Conservation (phyloP, 2,888 invertebrate species). For the Meiosimyza platycephala region DNA sequence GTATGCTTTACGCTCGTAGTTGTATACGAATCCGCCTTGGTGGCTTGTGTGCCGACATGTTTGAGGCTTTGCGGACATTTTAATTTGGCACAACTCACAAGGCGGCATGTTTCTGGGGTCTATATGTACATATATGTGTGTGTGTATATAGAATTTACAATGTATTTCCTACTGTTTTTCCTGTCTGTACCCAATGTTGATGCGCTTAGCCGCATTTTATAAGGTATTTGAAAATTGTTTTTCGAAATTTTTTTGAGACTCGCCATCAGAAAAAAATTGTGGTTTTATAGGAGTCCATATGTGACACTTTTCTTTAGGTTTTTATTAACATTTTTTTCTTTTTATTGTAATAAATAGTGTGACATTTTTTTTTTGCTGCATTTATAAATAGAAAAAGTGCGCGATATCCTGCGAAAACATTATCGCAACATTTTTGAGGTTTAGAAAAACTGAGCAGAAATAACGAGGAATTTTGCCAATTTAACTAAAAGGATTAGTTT, state of each 20-base stretch:
- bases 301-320: too few relatives aligned
- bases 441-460: too few relatives aligned
- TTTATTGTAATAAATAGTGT: too few relatives aligned
- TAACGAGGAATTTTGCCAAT: too few relatives aligned
- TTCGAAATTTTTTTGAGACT: constrained; percentile 4
- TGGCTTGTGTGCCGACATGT: constrained; percentile 41
- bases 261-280: background rate
- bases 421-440: too few relatives aligned
- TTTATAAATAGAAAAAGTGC: too few relatives aligned
- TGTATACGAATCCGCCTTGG: constrained; percentile 15
- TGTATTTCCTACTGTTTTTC: background rate
- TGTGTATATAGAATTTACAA: background rate
- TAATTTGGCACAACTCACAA: constrained; percentile 38
- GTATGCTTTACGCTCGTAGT: background rate
- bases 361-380: too few relatives aligned
- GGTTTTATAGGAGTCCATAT: too few relatives aligned
- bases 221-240: constrained; percentile 16
- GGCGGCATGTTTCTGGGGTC: background rate
- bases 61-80: constrained; percentile 44
- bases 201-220: constrained; percentile 23
- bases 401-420: too few relatives aligned
- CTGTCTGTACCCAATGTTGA: background rate
- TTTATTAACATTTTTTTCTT: too few relatives aligned
- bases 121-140: background rate
- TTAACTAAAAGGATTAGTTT: too few relatives aligned